These are phyloP conservation scores for Sebastes minor DNA, from an alignment of 2,797 vertebrate genomes.

Conservation along the genomic window DNA sequence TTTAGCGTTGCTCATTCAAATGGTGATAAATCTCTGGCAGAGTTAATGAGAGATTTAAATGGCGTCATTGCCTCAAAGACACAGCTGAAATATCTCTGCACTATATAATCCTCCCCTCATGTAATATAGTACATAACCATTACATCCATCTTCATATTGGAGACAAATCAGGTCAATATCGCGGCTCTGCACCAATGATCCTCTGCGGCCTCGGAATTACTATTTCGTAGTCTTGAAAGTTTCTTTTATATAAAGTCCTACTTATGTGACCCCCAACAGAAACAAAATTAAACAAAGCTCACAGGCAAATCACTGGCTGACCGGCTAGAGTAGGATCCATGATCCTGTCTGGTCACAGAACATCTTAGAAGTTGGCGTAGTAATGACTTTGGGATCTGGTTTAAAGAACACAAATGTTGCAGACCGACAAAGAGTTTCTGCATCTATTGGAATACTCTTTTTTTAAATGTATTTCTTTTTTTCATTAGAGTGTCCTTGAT, in stretches of 20 bases:
- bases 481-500: neutral
- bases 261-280: constrained; percentile 27
- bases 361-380: neutral
- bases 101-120: constrained; percentile 67
- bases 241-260: constrained; percentile 28
- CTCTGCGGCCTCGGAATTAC: constrained; percentile 24
- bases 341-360: constrained; percentile 3
- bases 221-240: constrained; percentile 35
- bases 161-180: constrained; percentile 66
- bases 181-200: constrained; percentile 37
- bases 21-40: constrained; percentile 72
- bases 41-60: constrained; percentile 80
- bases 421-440: neutral
- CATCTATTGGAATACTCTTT: neutral
- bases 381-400: neutral
- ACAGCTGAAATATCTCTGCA: constrained; percentile 69
- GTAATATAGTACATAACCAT: constrained; percentile 58
- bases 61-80: constrained; percentile 72
- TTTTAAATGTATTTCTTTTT: neutral
- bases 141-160: constrained; percentile 66
- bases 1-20: constrained; percentile 76
- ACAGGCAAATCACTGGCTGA: constrained; percentile 2
- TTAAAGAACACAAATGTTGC: neutral
- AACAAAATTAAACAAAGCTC: constrained; percentile 6
- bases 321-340: neutral